A percentile compares a stretch with the other conserved stretches of the same genome.
Evolutionary conservation across 2,113 vertebrate species (phyloP).

Genomic region (Bujurquina vittata): DNA sequence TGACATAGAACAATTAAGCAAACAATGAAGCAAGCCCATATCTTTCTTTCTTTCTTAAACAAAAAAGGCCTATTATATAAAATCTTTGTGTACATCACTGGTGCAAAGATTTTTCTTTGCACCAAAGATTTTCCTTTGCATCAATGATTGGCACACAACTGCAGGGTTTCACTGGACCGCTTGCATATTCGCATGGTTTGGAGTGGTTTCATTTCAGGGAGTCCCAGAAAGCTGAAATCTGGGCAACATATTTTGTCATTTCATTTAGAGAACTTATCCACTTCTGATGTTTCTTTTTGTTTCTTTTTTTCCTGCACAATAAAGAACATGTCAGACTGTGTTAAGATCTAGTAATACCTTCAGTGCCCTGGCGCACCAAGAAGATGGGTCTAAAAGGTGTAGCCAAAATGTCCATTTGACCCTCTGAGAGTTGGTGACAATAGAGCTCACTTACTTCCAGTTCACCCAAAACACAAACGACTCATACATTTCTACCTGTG

Average conservation of each 20-base stretch:
- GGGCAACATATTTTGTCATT: neutral
- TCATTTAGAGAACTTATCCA: neutral
- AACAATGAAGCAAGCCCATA: neutral
- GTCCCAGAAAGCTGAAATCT: neutral
- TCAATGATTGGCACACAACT: too few species aligned
- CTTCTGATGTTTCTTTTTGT: neutral
- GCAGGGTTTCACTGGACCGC: too few species aligned
- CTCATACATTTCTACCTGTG: neutral
- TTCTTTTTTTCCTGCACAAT: neutral
- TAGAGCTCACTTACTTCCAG: neutral
- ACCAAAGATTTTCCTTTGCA: too few species aligned
- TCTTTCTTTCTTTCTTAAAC: neutral
- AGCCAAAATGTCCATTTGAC: neutral
- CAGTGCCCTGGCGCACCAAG: neutral
- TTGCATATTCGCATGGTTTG: too few species aligned
- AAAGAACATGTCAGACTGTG: neutral
- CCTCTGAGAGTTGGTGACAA: conserved; percentile 4
- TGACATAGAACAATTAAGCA: neutral
- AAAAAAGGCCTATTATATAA: neutral
- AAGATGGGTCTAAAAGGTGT: neutral
- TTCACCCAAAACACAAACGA: neutral
- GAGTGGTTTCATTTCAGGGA: neutral
- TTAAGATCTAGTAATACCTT: neutral
- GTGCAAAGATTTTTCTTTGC: neutral
- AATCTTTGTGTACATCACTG: too few species aligned